Evolutionary conservation across 53 echinoderm and acorn worm species (phyloP).

Genomic region (Temnopleurus reevesii): DNA sequence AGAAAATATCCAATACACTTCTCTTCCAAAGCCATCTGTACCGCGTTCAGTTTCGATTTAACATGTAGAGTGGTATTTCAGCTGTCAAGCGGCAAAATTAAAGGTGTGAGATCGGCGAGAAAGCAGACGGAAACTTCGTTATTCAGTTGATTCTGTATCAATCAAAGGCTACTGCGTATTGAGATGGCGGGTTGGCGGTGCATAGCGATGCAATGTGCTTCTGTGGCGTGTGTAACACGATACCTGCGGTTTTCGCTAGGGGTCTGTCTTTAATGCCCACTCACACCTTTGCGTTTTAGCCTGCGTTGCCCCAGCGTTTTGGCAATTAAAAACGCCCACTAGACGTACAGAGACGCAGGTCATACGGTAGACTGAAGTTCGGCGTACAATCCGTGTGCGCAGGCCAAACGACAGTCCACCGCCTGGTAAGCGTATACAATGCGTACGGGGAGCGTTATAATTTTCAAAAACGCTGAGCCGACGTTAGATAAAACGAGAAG

Average conservation of each 20-base stretch:
- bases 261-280: no score
- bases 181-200: not conserved
- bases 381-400: not conserved
- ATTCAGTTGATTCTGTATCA: conserved; percentile 11
- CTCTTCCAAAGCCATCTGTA: not conserved
- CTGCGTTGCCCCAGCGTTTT: no score
- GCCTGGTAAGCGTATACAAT: not conserved
- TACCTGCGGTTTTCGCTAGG: not conserved
- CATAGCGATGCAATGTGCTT: not conserved
- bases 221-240: not conserved
- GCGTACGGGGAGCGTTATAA: no score
- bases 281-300: no score
- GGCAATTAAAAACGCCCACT: no score
- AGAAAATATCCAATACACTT: no score
- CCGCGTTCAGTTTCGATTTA: conserved; percentile 31
- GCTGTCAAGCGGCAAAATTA: conserved; percentile 17
- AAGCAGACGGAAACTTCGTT: conserved; percentile 6
- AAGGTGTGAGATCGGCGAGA: conserved; percentile 9
- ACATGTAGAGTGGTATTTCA: conserved; percentile 10
- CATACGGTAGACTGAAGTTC: not conserved
- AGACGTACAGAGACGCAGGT: no score
- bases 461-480: no score
- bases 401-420: not conserved
- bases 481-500: no score
- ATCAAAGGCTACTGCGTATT: not conserved